Percentiles rank a stretch among this genome's conserved stretches.
These are phyloP conservation scores for Bujurquina vittata DNA, from an alignment of 2,113 vertebrate genomes.

Conservation along the genomic window DNA sequence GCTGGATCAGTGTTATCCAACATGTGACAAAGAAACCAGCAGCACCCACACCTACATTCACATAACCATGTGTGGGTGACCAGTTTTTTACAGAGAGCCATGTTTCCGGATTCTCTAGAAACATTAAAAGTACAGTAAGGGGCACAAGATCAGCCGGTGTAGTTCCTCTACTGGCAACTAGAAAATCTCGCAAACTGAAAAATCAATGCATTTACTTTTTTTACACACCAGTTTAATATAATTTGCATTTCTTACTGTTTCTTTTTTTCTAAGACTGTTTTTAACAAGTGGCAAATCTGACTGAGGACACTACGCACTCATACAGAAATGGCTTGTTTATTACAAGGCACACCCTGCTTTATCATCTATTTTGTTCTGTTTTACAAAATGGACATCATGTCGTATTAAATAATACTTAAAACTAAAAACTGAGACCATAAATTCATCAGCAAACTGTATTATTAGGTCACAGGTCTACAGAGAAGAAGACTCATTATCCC, in stretches of 20 bases:
- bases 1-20: neutral
- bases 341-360: neutral
- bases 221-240: too few relatives aligned
- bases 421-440: neutral
- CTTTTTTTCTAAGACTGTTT: neutral
- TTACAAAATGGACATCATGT: neutral
- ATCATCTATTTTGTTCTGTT: neutral
- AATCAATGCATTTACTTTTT: too few relatives aligned
- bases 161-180: neutral
- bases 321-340: neutral
- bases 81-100: neutral
- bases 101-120: neutral
- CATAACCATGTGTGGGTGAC: constrained; percentile 1
- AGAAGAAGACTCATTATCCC: neutral
- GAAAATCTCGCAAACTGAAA: rapidly evolving
- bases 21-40: neutral
- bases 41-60: neutral
- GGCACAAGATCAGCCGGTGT: neutral
- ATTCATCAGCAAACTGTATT: neutral
- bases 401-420: neutral
- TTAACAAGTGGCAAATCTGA: rapidly evolving
- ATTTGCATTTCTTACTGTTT: too few relatives aligned
- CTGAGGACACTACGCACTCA: neutral
- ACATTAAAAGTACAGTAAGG: neutral
- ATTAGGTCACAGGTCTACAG: neutral